phyloP scores from a whole-genome alignment of 2,113 vertebrate species.

The Sterna hirundo region DNA sequence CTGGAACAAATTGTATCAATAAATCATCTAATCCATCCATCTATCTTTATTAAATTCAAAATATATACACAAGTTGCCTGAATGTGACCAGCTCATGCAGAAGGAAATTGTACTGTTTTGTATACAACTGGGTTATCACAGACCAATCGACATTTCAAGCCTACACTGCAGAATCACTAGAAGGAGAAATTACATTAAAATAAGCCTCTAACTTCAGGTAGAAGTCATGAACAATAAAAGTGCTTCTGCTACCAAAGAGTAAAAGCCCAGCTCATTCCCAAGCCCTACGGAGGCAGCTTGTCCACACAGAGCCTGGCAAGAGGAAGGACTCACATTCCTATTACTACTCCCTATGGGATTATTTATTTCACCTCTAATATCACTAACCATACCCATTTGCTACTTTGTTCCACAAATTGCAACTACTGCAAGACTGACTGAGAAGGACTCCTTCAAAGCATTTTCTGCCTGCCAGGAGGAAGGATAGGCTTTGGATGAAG shows the following conservation, averaged over 20 bases:
- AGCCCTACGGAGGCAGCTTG: background rate
- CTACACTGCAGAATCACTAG: background rate
- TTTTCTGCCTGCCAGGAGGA: background rate
- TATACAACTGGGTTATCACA: background rate
- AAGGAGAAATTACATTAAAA: background rate
- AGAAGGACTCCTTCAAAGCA: background rate
- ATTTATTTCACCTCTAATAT: background rate
- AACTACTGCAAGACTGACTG: background rate
- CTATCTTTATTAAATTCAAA: background rate
- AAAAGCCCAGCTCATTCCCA: background rate
- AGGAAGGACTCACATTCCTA: background rate
- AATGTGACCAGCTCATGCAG: accelerated
- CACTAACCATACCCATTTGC: background rate
- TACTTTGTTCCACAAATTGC: background rate
- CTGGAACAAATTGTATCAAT: background rate
- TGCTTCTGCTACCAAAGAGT: background rate
- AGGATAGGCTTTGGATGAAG: background rate
- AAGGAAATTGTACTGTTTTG: background rate
- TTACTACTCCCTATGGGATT: background rate
- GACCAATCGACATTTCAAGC: background rate
- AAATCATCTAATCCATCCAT: background rate
- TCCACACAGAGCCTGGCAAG: background rate
- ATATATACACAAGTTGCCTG: background rate
- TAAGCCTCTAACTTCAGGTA: background rate
- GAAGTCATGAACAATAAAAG: background rate